phyloP scores from a whole-genome alignment of 35 echinoderm and acorn worm species.

The Strongylocentrotus purpuratus region DNA sequence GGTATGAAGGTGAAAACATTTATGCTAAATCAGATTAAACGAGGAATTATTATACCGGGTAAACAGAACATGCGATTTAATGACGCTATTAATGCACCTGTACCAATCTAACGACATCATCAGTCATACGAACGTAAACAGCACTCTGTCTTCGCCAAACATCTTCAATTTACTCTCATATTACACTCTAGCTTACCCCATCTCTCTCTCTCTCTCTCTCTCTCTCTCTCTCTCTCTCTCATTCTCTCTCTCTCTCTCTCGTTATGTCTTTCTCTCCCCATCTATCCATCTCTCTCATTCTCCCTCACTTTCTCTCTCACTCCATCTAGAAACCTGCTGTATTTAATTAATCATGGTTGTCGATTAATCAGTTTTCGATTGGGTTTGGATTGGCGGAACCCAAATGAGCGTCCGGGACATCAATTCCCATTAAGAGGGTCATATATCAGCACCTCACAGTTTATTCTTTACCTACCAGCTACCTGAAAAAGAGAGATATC shows the following conservation, averaged over 20 bases:
- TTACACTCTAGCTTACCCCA: background rate
- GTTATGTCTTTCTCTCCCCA: background rate
- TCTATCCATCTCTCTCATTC: too few species aligned
- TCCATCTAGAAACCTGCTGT: background rate
- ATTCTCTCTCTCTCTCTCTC: background rate
- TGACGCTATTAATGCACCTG: background rate
- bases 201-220: background rate
- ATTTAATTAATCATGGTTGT: background rate
- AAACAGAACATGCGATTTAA: background rate
- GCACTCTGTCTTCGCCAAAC: background rate
- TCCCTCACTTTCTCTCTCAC: background rate
- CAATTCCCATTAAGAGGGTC: background rate
- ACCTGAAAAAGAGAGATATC: background rate
- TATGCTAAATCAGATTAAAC: background rate
- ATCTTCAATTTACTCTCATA: background rate
- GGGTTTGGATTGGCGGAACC: background rate
- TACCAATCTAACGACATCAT: slow-evolving; percentile 6
- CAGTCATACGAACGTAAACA: background rate
- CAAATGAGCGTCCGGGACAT: background rate
- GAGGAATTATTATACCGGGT: background rate
- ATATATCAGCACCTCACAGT: background rate
- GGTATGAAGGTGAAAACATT: background rate
- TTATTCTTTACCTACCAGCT: background rate
- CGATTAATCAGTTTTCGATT: slow-evolving; percentile 18
- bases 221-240: background rate